Evolutionary conservation across 2,888 invertebrate species (phyloP).

Genomic region (Meta bourneti): DNA sequence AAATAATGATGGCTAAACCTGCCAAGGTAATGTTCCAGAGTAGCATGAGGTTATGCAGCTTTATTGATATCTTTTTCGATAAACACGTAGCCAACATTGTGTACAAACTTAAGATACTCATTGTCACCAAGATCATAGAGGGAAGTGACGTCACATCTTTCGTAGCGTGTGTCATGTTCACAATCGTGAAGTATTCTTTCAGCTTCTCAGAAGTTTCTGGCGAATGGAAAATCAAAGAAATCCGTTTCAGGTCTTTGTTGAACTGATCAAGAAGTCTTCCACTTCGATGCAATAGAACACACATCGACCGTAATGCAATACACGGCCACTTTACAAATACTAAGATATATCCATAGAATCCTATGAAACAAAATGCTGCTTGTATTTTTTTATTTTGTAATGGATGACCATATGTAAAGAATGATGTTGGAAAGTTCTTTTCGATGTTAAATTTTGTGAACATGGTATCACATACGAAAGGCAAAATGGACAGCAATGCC

Average conservation of each 20-base stretch:
- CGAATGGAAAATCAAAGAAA: neutral
- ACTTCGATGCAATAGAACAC: neutral
- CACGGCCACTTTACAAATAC: neutral
- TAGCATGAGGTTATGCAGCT: neutral
- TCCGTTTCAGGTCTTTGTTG: neutral
- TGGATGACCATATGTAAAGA: neutral
- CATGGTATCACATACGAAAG: neutral
- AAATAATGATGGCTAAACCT: neutral
- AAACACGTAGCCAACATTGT: neutral
- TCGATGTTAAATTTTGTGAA: neutral
- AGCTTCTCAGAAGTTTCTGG: neutral
- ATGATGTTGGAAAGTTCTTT: neutral
- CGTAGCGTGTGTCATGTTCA: neutral
- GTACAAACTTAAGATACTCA: neutral
- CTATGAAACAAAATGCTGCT: neutral
- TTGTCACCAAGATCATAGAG: neutral
- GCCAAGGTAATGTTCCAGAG: neutral
- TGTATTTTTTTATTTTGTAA: neutral
- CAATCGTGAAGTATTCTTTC: neutral
- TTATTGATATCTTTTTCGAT: neutral
- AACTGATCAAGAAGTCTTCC: neutral
- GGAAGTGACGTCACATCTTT: neutral
- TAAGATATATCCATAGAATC: neutral
- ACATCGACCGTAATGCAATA: neutral
- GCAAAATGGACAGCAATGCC: neutral